A percentile compares a stretch with the other conserved stretches of the same genome.
These are phyloP conservation scores for Orthosia cruda DNA, from an alignment of 2,888 invertebrate species.

Conservation along the genomic window DNA sequence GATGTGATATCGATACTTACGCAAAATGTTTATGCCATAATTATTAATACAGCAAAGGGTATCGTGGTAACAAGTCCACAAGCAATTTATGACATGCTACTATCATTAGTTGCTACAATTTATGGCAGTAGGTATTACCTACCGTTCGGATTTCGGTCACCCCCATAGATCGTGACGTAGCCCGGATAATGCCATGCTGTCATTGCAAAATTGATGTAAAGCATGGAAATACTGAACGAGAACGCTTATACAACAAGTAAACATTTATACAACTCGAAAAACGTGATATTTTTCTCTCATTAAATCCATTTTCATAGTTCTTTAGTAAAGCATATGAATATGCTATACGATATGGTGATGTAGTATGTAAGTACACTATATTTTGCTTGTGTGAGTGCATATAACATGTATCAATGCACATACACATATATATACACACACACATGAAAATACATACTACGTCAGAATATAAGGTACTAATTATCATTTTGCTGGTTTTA, in stretches of 20 bases:
- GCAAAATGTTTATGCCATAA: slow-evolving; percentile 31
- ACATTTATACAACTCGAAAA: not conserved
- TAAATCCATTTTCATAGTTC: too few relatives aligned
- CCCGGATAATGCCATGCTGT: slow-evolving; percentile 24
- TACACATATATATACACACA: too few relatives aligned
- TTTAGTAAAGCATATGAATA: too few relatives aligned
- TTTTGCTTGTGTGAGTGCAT: too few relatives aligned
- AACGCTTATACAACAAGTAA: not conserved
- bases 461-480: too few relatives aligned
- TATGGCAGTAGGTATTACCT: slow-evolving; percentile 25
- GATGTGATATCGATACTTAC: too few relatives aligned
- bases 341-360: too few relatives aligned
- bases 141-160: slow-evolving; percentile 24
- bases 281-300: not conserved
- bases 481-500: too few relatives aligned
- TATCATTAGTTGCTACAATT: slow-evolving; percentile 50
- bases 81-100: slow-evolving; percentile 52
- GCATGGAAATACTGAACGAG: slow-evolving; percentile 19
- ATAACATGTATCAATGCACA: too few relatives aligned
- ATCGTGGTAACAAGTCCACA: slow-evolving; percentile 34
- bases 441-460: too few relatives aligned
- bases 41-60: slow-evolving; percentile 16
- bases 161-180: slow-evolving; percentile 16
- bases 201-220: slow-evolving; percentile 39
- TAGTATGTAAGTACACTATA: too few relatives aligned